phyloP scores from a whole-genome alignment of 2,888 invertebrate genomes.

The Caenorhabditis wallacei region DNA sequence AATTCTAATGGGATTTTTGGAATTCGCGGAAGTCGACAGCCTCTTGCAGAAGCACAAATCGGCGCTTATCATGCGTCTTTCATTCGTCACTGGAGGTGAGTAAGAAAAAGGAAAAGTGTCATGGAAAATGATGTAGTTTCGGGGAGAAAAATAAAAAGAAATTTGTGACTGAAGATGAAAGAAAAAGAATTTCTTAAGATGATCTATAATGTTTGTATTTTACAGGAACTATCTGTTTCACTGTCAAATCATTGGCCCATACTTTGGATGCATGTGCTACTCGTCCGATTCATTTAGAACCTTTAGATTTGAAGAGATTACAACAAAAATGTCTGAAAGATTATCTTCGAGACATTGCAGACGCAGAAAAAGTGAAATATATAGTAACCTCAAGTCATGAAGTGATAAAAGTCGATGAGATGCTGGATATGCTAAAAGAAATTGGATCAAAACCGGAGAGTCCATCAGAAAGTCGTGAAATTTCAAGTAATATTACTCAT shows the following conservation, averaged over 20 bases:
- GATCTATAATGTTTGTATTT: slow-evolving; percentile 2
- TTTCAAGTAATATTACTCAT: slow-evolving; percentile 79
- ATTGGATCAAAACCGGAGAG: slow-evolving; percentile 64
- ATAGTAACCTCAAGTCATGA: slow-evolving; percentile 77
- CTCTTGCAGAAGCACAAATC: slow-evolving; percentile 73
- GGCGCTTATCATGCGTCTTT: slow-evolving; percentile 76
- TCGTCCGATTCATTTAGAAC: slow-evolving; percentile 81
- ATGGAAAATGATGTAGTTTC: slow-evolving; percentile 22
- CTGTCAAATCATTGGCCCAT: slow-evolving; percentile 78
- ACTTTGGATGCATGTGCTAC: slow-evolving; percentile 68
- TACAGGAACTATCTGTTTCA: slow-evolving; percentile 78
- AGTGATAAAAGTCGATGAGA: slow-evolving; percentile 76
- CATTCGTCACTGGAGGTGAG: slow-evolving; percentile 77
- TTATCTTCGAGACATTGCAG: slow-evolving; percentile 81
- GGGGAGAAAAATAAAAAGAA: slow-evolving; percentile 9
- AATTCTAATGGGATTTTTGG: slow-evolving; percentile 75
- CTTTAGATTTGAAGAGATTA: slow-evolving; percentile 81
- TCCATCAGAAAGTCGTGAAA: slow-evolving; percentile 67
- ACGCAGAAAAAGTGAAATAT: slow-evolving; percentile 82
- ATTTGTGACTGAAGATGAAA: background rate
- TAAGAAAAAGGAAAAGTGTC: slow-evolving; percentile 31
- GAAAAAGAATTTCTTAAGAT: background rate
- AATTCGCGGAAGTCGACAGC: slow-evolving; percentile 76
- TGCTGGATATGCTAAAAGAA: slow-evolving; percentile 74
- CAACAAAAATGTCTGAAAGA: slow-evolving; percentile 82